Conservation (phyloP, 2,888 invertebrate species). For the Callimorpha dominula region DNA sequence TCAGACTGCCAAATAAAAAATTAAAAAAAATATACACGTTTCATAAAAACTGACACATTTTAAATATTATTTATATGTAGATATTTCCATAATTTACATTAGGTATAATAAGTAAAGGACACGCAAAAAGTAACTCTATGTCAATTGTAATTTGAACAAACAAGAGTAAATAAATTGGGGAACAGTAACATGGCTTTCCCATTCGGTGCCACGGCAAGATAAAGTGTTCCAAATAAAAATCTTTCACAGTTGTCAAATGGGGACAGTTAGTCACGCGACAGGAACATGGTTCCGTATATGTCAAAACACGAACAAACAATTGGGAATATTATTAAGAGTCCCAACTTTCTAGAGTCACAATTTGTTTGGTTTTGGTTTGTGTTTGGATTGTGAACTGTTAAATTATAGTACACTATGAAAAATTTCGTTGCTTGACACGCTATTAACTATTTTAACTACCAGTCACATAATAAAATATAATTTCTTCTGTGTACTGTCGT, state of each 20-base stretch:
- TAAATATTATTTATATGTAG: too few relatives aligned
- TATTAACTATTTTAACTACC: not conserved
- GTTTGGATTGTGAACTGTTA: not conserved
- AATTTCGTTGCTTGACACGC: not conserved
- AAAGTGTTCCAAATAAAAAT: constrained; percentile 47
- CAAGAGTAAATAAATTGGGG: constrained; percentile 34
- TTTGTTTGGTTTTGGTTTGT: constrained; percentile 28
- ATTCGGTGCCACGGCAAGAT: constrained; percentile 36
- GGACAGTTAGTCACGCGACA: constrained; percentile 45
- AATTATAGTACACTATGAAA: not conserved
- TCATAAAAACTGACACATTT: too few relatives aligned
- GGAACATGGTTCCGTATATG: constrained; percentile 43
- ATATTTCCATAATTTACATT: too few relatives aligned
- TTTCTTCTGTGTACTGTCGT: too few relatives aligned
- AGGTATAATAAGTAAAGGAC: not conserved
- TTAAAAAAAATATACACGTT: too few relatives aligned
- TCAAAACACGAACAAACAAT: constrained; percentile 44
- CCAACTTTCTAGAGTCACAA: constrained; percentile 24
- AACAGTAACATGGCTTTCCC: constrained; percentile 14
- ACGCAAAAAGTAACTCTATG: not conserved
- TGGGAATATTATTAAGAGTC: constrained; percentile 48
- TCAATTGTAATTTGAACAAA: constrained; percentile 11
- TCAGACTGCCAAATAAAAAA: too few relatives aligned
- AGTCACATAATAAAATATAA: too few relatives aligned
- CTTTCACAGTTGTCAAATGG: constrained; percentile 50